Evolutionary conservation across 2,113 vertebrate species (phyloP).

Genomic region (Thermophis baileyi): DNA sequence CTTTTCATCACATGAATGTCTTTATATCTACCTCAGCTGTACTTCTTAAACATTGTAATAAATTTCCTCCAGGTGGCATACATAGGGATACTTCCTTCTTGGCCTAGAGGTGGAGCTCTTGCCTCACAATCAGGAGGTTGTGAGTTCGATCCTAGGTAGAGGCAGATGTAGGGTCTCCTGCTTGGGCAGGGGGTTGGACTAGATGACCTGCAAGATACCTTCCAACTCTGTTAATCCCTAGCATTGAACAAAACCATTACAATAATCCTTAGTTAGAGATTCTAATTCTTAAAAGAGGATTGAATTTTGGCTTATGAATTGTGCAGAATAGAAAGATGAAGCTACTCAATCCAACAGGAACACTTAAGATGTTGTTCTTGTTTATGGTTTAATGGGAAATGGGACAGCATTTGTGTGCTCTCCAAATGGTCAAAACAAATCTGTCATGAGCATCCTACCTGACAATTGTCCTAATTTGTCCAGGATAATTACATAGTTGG

Average conservation of each 20-base stretch:
- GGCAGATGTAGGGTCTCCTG: no score
- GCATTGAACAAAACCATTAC: background rate
- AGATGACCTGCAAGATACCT: no score
- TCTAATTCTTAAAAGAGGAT: background rate
- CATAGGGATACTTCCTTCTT: no score
- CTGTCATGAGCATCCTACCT: background rate
- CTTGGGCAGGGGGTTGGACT: no score
- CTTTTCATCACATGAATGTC: background rate
- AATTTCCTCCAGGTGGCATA: slow-evolving; percentile 20
- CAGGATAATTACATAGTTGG: background rate
- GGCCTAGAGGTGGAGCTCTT: no score
- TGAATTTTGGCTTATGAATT: background rate
- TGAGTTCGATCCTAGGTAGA: no score
- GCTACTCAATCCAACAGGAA: background rate
- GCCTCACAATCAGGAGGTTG: no score
- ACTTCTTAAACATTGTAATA: background rate
- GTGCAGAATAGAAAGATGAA: background rate
- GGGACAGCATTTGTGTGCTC: background rate
- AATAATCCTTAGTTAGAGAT: background rate
- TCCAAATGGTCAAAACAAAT: background rate
- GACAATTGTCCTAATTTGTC: background rate
- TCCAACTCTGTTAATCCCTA: no score
- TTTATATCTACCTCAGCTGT: background rate
- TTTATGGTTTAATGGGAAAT: background rate
- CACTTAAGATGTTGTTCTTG: background rate